These are phyloP conservation scores for Colossoma macropomum DNA, from an alignment of 2,113 vertebrate genomes.

Conservation along the genomic window DNA sequence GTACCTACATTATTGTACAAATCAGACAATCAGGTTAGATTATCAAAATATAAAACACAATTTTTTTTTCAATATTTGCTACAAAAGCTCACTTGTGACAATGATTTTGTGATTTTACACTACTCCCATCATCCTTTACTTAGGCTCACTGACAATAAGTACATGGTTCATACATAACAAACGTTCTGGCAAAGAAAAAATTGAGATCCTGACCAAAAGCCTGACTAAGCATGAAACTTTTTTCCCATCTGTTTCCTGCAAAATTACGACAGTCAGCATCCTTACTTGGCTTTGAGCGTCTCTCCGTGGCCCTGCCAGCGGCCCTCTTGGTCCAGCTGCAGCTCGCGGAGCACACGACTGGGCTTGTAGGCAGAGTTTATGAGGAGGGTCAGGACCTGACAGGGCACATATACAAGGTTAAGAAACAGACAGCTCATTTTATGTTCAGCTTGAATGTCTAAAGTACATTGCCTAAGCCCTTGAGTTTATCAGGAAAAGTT, in stretches of 20 bases:
- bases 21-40: not conserved
- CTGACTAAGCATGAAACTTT: not conserved
- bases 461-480: too few species aligned
- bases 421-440: not conserved
- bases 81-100: too few species aligned
- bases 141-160: too few species aligned
- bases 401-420: not conserved
- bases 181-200: conserved; percentile 14
- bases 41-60: conserved; percentile 19
- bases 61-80: too few species aligned
- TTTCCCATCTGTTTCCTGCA: not conserved
- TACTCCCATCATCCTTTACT: too few species aligned
- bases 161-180: conserved; percentile 35
- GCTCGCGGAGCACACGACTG: conserved; percentile 93
- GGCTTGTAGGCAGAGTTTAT: conserved; percentile 98
- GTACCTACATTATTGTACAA: conserved; percentile 78
- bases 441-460: too few species aligned
- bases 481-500: not conserved
- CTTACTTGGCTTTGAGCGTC: conserved; percentile 98
- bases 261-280: not conserved
- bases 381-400: conserved; percentile 90
- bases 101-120: too few species aligned
- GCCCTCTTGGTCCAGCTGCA: conserved; percentile 94
- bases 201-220: not conserved
- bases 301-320: conserved; percentile 94